Percentiles rank a stretch among this genome's conserved stretches.
Conservation (phyloP, 1,140 invertebrate genomes). For the Drosophila kikkawai region DNA sequence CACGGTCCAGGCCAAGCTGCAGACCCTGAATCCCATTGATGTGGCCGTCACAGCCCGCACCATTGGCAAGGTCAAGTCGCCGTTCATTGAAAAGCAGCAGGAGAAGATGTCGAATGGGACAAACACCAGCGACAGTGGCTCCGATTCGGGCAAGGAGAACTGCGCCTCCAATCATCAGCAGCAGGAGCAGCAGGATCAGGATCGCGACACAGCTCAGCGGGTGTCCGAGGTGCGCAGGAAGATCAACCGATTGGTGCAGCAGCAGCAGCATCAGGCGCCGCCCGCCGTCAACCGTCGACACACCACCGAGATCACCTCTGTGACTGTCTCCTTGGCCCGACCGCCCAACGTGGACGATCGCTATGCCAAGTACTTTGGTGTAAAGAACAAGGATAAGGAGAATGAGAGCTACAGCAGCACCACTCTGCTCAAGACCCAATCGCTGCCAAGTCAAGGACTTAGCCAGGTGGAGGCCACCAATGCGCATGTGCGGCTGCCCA, state of each 20-base stretch:
- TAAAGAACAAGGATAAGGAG: slow-evolving; percentile 16
- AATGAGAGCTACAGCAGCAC: slow-evolving; percentile 24
- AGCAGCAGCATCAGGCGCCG: slow-evolving; percentile 17
- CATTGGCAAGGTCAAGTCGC: slow-evolving; percentile 81
- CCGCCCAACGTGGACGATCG: slow-evolving; percentile 66
- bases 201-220: slow-evolving; percentile 2
- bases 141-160: slow-evolving; percentile 80
- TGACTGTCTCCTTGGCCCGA: neutral
- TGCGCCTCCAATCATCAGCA: slow-evolving; percentile 66
- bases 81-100: slow-evolving; percentile 76
- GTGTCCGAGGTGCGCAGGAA: slow-evolving; percentile 68
- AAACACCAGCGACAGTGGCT: slow-evolving; percentile 57
- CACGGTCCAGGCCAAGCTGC: slow-evolving; percentile 38
- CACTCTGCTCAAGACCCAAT: slow-evolving; percentile 36
- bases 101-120: slow-evolving; percentile 25
- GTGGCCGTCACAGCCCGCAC: slow-evolving; percentile 48
- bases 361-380: slow-evolving; percentile 76
- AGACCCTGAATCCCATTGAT: slow-evolving; percentile 56
- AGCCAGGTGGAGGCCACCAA: slow-evolving; percentile 58
- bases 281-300: slow-evolving; percentile 50
- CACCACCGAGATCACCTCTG: slow-evolving; percentile 47
- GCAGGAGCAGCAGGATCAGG: slow-evolving; percentile 26
- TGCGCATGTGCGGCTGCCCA: slow-evolving; percentile 51
- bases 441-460: slow-evolving; percentile 30
- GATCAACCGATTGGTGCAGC: slow-evolving; percentile 58